Evolutionary conservation across 2,888 invertebrate genomes (phyloP).

Genomic region (Geotrupes spiniger): DNA sequence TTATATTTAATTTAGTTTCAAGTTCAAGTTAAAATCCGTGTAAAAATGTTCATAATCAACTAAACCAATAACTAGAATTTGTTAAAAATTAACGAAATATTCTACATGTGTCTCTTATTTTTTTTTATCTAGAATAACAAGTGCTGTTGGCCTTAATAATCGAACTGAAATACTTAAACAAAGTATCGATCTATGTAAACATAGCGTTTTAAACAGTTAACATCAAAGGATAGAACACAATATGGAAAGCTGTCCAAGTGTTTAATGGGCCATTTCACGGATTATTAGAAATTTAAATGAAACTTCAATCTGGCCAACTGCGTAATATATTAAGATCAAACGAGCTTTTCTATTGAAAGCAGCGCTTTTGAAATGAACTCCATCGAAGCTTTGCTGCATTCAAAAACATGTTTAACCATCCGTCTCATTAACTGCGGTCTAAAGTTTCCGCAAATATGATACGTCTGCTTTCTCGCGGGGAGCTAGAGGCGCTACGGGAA

Average conservation of each 20-base stretch:
- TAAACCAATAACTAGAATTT: no score
- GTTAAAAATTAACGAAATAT: no score
- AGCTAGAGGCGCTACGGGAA: background rate
- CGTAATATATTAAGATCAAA: conserved; percentile 50
- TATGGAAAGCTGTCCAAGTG: conserved; percentile 31
- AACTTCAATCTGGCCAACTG: conserved; percentile 34
- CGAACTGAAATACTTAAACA: no score
- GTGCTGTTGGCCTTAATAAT: no score
- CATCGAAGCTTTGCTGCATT: conserved; percentile 43
- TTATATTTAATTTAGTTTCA: no score
- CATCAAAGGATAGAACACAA: conserved; percentile 26
- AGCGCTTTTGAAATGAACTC: conserved; percentile 40
- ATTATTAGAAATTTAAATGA: conserved; percentile 33
- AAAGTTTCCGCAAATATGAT: conserved; percentile 43
- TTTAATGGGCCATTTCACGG: conserved; percentile 36
- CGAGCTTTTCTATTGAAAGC: conserved; percentile 44
- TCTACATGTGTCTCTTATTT: no score
- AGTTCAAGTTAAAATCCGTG: no score
- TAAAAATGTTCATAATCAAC: no score
- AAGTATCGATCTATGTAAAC: no score
- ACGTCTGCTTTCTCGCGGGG: conserved; percentile 24
- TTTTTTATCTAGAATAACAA: no score
- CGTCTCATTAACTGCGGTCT: conserved; percentile 41
- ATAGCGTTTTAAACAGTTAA: background rate
- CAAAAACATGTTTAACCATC: conserved; percentile 44